Conservation (phyloP, 2,797 vertebrate genomes). For the Nyctibius grandis region DNA sequence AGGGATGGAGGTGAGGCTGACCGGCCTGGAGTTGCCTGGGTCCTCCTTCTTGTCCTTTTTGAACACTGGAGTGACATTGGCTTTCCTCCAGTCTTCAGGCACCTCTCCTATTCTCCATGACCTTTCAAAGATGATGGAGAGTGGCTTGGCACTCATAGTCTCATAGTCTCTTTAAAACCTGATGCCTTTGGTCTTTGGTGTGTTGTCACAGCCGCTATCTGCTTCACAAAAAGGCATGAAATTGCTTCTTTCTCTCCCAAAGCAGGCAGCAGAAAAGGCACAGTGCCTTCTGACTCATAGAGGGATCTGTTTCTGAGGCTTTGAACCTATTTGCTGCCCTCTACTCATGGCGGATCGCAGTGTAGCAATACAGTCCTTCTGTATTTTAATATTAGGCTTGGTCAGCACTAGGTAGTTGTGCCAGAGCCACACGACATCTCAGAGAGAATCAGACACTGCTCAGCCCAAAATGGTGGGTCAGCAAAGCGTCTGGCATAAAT, state of each 20-base stretch:
- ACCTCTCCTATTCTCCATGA: no score
- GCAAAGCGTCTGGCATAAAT: neutral
- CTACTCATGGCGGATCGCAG: accelerated
- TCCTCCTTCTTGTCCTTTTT: no score
- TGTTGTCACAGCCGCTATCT: neutral
- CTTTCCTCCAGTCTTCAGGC: no score
- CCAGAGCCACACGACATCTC: neutral
- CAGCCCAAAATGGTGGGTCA: neutral
- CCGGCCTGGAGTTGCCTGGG: no score
- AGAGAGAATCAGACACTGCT: neutral
- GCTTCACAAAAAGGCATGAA: neutral
- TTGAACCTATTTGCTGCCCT: neutral
- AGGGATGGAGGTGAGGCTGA: no score
- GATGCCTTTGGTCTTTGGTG: neutral
- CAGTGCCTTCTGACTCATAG: neutral
- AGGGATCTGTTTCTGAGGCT: neutral
- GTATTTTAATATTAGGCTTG: neutral
- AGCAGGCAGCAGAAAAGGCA: neutral
- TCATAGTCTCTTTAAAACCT: neutral
- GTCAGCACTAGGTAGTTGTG: neutral
- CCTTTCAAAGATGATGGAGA: no score
- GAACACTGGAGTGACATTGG: no score
- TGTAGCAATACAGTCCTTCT: no score
- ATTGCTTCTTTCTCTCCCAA: neutral
- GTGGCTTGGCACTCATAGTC: no score